Percentiles rank a stretch among this genome's conserved stretches.
phyloP scores from a whole-genome alignment of 2,888 invertebrate species.

The Chelonus formosanus region DNA sequence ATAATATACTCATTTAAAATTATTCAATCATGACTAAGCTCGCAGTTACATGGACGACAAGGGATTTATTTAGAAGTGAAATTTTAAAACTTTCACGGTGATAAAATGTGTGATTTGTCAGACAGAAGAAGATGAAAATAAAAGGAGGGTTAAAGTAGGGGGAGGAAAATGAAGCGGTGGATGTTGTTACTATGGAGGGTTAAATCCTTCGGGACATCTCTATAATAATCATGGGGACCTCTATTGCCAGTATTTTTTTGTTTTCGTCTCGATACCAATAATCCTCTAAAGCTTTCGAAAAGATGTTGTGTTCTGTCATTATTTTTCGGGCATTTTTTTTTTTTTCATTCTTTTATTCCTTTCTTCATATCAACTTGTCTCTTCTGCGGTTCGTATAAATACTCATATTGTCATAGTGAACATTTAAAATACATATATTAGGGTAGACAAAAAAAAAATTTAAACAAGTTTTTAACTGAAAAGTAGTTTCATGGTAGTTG shows the following conservation, averaged over 20 bases:
- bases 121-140: slow-evolving; percentile 24
- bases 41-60: too few relatives aligned
- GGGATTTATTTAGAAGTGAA: too few relatives aligned
- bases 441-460: slow-evolving; percentile 4
- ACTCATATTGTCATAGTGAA: too few relatives aligned
- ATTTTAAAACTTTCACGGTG: too few relatives aligned
- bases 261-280: slow-evolving; percentile 18
- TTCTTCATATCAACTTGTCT: too few relatives aligned
- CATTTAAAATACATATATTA: neutral
- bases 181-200: slow-evolving; percentile 25
- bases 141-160: slow-evolving; percentile 26
- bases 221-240: slow-evolving; percentile 29
- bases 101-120: slow-evolving; percentile 33
- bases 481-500: slow-evolving; percentile 17
- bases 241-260: slow-evolving; percentile 25
- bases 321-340: neutral
- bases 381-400: too few relatives aligned
- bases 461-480: slow-evolving; percentile 9
- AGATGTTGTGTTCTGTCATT: slow-evolving; percentile 14
- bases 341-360: too few relatives aligned
- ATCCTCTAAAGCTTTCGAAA: slow-evolving; percentile 17
- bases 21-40: too few relatives aligned
- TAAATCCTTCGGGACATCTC: slow-evolving; percentile 26
- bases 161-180: slow-evolving; percentile 31
- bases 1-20: too few relatives aligned